phyloP scores from a whole-genome alignment of 1,140 invertebrate genomes.

The Neodiprion lecontei region DNA sequence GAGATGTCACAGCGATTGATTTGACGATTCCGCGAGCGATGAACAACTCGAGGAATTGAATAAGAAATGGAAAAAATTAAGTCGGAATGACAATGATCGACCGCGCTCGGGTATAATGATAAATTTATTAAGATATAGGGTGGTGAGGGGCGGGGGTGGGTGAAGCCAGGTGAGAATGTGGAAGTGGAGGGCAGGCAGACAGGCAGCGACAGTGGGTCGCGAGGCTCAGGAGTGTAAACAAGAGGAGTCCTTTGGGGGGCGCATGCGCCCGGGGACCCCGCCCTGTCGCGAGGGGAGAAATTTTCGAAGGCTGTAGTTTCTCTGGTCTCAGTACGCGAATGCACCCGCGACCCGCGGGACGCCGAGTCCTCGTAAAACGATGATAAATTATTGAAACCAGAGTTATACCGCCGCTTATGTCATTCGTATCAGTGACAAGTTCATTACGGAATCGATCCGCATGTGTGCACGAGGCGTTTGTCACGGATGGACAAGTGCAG shows the following conservation, averaged over 20 bases:
- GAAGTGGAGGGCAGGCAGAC: too few species aligned
- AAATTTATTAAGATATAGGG: too few species aligned
- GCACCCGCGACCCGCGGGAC: constrained; percentile 53
- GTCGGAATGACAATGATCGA: too few species aligned
- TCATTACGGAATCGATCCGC: constrained; percentile 27
- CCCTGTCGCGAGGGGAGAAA: constrained; percentile 49
- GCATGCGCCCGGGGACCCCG: constrained; percentile 56
- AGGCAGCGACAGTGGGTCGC: neutral
- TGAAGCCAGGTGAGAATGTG: too few species aligned
- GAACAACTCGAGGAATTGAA: too few species aligned
- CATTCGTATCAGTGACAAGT: neutral
- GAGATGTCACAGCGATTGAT: too few species aligned
- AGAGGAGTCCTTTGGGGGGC: constrained; percentile 35
- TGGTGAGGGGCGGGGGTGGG: too few species aligned
- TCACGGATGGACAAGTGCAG: constrained; percentile 20
- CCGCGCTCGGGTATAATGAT: too few species aligned
- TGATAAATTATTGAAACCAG: neutral
- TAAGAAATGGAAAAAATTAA: too few species aligned
- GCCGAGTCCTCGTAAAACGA: neutral
- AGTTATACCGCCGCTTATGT: neutral
- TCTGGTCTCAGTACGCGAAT: constrained; percentile 51
- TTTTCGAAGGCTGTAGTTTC: constrained; percentile 39
- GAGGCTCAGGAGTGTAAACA: constrained; percentile 47
- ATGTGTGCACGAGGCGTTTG: constrained; percentile 22
- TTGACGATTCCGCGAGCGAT: too few species aligned